Conservation (phyloP, 2,113 vertebrate species). For the Dromaius novaehollandiae region DNA sequence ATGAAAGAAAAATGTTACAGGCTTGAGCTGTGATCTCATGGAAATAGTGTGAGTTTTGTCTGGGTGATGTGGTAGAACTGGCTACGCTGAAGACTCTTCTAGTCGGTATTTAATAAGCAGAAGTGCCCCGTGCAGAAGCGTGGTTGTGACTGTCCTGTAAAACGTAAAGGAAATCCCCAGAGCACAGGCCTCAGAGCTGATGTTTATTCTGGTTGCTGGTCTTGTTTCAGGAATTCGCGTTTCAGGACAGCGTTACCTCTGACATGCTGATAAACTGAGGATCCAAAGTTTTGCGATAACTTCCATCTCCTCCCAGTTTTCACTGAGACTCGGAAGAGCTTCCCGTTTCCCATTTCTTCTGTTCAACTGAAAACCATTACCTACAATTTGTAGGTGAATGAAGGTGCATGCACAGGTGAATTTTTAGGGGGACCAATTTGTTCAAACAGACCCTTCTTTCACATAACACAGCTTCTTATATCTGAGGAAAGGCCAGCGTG, state of each 20-base stretch:
- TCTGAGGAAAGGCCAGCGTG: neutral
- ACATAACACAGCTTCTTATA: neutral
- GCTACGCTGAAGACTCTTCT: neutral
- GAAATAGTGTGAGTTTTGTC: slow-evolving; percentile 34
- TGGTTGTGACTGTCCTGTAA: neutral
- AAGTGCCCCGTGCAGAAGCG: neutral
- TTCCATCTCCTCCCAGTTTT: neutral
- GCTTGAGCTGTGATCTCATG: slow-evolving; percentile 39
- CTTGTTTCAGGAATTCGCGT: neutral
- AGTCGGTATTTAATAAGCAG: neutral
- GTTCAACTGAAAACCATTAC: neutral
- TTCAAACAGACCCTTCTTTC: neutral
- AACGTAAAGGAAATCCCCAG: neutral
- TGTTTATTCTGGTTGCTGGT: neutral
- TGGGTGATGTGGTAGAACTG: neutral
- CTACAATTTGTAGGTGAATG: neutral
- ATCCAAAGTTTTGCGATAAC: neutral
- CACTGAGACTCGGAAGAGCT: neutral
- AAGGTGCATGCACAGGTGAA: neutral
- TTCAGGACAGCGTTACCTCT: neutral
- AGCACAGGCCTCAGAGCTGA: neutral
- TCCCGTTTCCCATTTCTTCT: neutral
- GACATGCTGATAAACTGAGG: neutral
- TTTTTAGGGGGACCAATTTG: neutral
- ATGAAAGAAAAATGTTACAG: slow-evolving; percentile 49